Base-by-base conservation (phyloP, 1,140 invertebrate species). In the Apis mellifera region DNA sequence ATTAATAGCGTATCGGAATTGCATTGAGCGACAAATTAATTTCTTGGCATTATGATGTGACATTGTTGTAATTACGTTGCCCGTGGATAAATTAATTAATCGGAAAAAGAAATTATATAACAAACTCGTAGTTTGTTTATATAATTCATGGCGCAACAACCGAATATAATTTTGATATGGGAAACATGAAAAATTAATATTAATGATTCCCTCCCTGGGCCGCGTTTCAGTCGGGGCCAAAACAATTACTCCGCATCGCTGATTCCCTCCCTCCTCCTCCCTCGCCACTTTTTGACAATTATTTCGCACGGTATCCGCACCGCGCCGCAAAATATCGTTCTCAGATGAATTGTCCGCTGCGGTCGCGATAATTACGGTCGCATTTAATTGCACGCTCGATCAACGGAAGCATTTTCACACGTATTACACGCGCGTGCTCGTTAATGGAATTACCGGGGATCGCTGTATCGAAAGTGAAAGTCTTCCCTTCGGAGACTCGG, bases 401-500 rank as follows among this genome's bases (percentile, higher is more conserved):
- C 78, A 52, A 13, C 77, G 52, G 3, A 15, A 5, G 17, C 23
- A 23, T 62, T 79, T 32, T 62, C 52, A 78, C 48, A 23, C 15
- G 17, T 66, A 26, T 9, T 50, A 55, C 32, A 65, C 52, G n/a
- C n/a, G 17, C 26, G 11, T 62, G 42, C 8, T 59, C 13, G 17
- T 8, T 15, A 2, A 15, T 15, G 42, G 59, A 50, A 21, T 17
- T 5, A 78, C 70, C 57, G 65, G 11, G 48, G 65, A 60, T 48
- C 42, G 48, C 23, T 48, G 48, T 23, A 60, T 42, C 42, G 72
- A 81, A 81, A 68, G 71, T 75, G 79, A 75, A 81, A 81, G n/a
- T n/a, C 75, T 81, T 75, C 19, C 77, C 23, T 64, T 62, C 72
- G 66, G 54, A 81, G 62, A 12, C n/a, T 7, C 23, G n/a, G 60